These are phyloP conservation scores for Phortica variegata DNA, from an alignment of 1,140 invertebrate species.

Conservation along the genomic window DNA sequence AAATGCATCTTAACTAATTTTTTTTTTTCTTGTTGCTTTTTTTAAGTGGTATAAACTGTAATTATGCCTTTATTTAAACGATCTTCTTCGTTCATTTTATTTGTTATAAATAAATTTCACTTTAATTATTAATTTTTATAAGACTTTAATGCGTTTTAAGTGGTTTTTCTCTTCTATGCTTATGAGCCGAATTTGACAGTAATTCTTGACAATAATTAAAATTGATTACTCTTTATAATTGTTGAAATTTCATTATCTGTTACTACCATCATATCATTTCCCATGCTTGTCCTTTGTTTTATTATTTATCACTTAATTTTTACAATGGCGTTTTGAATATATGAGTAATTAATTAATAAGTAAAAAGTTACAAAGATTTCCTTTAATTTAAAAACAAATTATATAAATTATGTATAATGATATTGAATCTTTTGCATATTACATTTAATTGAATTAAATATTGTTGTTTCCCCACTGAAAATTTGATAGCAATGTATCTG, in stretches of 20 bases:
- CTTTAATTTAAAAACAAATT: neutral
- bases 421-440: neutral
- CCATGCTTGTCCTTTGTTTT: conserved; percentile 24
- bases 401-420: conserved; percentile 8
- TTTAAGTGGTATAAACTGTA: conserved; percentile 22
- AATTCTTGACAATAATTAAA: too few species aligned
- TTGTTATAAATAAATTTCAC: neutral
- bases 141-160: too few species aligned
- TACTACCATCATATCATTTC: conserved; percentile 12
- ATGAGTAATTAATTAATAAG: too few species aligned
- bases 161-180: too few species aligned
- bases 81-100: conserved; percentile 1
- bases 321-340: conserved; percentile 46
- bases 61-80: conserved; percentile 6
- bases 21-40: conserved; percentile 22
- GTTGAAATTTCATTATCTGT: conserved; percentile 7
- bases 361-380: neutral
- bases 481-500: too few species aligned
- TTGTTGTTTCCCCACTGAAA: too few species aligned
- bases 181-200: too few species aligned
- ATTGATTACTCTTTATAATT: conserved; percentile 15
- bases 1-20: conserved; percentile 53
- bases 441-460: neutral
- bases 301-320: conserved; percentile 53
- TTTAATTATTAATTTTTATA: too few species aligned